A percentile compares a stretch with the other conserved stretches of the same genome.
Conservation (phyloP, 2,888 invertebrate genomes). For the Phaedon cochleariae region DNA sequence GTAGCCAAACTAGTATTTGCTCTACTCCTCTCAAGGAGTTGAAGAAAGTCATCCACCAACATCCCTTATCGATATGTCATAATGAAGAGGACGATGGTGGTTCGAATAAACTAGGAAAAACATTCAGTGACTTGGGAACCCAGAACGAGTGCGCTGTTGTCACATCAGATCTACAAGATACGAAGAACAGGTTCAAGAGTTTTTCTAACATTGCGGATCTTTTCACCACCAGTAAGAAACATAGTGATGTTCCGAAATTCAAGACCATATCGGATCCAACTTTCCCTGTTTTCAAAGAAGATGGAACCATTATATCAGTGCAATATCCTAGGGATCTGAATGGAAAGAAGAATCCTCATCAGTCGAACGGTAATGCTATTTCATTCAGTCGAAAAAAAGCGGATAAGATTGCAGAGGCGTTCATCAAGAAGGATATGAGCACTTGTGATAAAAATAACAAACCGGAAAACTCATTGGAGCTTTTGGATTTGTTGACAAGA, state of each 20-base stretch:
- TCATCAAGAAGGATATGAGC: background rate
- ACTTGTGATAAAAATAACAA: background rate
- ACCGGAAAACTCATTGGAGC: background rate
- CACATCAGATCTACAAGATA: conserved; percentile 45
- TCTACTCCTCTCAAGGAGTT: conserved; percentile 80
- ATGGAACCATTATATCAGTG: conserved; percentile 75
- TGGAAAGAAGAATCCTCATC: background rate
- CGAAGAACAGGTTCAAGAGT: conserved; percentile 56
- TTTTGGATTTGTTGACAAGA: background rate
- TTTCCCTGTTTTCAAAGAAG: conserved; percentile 78
- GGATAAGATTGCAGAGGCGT: background rate
- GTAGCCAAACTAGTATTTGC: conserved; percentile 78
- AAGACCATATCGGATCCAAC: conserved; percentile 82
- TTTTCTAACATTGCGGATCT: conserved; percentile 72
- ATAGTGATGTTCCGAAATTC: conserved; percentile 5
- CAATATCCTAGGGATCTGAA: conserved; percentile 25
- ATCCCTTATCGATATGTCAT: conserved; percentile 77
- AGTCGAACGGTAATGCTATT: background rate
- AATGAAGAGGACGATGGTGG: conserved; percentile 61
- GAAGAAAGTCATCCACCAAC: conserved; percentile 74
- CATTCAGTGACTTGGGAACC: conserved; percentile 24
- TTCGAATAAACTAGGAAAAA: conserved; percentile 56
- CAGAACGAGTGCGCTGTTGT: conserved; percentile 35
- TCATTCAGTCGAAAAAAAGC: background rate
- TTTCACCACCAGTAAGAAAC: conserved; percentile 59